These are phyloP conservation scores for Sorex araneus DNA, from an alignment of 2,113 vertebrate genomes.

Conservation along the genomic window DNA sequence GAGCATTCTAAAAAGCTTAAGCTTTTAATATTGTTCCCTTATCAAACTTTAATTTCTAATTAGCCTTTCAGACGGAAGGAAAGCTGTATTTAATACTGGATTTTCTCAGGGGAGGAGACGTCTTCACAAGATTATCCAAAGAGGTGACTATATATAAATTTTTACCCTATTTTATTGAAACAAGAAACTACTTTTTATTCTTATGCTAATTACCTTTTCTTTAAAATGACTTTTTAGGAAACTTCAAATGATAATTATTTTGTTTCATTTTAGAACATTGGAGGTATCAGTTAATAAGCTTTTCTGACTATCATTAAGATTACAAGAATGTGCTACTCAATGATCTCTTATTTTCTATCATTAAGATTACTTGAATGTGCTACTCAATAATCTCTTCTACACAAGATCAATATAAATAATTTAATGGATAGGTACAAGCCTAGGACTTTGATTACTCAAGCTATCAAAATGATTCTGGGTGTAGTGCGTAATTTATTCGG, in stretches of 20 bases:
- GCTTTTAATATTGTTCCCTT: slow-evolving; percentile 52
- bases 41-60: slow-evolving; percentile 73
- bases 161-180: slow-evolving; percentile 55
- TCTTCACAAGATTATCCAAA: too few species aligned
- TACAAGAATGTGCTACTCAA: neutral
- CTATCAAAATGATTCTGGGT: slow-evolving; percentile 29
- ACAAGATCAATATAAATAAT: slow-evolving; percentile 58
- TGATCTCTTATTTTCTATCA: slow-evolving; percentile 28
- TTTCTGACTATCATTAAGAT: slow-evolving; percentile 58
- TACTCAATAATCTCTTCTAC: neutral
- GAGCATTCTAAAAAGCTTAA: slow-evolving; percentile 48
- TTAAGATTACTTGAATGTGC: too few species aligned
- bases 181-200: neutral
- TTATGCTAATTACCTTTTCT: slow-evolving; percentile 45
- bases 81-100: too few species aligned
- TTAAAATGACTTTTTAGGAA: neutral
- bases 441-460: slow-evolving; percentile 68
- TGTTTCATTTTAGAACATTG: slow-evolving; percentile 40
- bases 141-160: slow-evolving; percentile 76
- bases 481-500: slow-evolving; percentile 54
- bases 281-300: slow-evolving; percentile 50
- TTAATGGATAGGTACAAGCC: slow-evolving; percentile 49
- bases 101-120: too few species aligned
- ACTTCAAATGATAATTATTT: too few species aligned
- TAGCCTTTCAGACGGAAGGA: slow-evolving; percentile 89